Percentiles rank a stretch among this genome's conserved stretches.
These are phyloP conservation scores for Trachelus tabidus DNA, from an alignment of 2,888 invertebrate genomes.

Conservation along the genomic window DNA sequence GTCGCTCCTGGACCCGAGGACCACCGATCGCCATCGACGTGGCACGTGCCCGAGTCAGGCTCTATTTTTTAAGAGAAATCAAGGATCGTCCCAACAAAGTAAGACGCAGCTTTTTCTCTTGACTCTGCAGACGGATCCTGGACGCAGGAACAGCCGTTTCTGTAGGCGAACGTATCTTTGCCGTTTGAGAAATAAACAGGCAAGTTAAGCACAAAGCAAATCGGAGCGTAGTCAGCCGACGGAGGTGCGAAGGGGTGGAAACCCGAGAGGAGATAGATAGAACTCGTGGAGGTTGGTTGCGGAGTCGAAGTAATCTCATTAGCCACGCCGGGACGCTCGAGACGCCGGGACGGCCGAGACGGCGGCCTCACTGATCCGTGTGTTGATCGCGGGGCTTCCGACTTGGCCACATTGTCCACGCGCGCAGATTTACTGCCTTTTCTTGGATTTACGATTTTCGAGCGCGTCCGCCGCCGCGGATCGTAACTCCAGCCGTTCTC, in stretches of 20 bases:
- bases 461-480: slow-evolving; percentile 3
- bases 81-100: too few species aligned
- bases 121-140: too few species aligned
- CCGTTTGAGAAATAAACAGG: too few species aligned
- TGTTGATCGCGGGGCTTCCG: slow-evolving; percentile 44
- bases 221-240: too few species aligned
- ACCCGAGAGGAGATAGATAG: slow-evolving; percentile 1
- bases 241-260: not conserved
- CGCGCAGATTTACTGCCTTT: slow-evolving; percentile 53
- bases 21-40: too few species aligned
- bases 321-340: slow-evolving; percentile 43
- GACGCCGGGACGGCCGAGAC: slow-evolving; percentile 30
- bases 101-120: too few species aligned
- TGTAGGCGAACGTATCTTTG: too few species aligned
- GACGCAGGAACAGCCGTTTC: too few species aligned
- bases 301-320: slow-evolving; percentile 48
- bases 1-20: too few species aligned
- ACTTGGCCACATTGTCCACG: slow-evolving; percentile 41
- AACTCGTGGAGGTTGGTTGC: not conserved
- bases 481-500: slow-evolving; percentile 1
- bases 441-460: slow-evolving; percentile 53
- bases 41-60: too few species aligned
- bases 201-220: too few species aligned
- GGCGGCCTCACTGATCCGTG: slow-evolving; percentile 45
- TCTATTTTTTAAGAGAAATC: too few species aligned